A percentile compares a stretch with the other conserved stretches of the same genome.
Evolutionary conservation across 1,140 invertebrate species (phyloP).

Genomic region (Bombus difficillimus): DNA sequence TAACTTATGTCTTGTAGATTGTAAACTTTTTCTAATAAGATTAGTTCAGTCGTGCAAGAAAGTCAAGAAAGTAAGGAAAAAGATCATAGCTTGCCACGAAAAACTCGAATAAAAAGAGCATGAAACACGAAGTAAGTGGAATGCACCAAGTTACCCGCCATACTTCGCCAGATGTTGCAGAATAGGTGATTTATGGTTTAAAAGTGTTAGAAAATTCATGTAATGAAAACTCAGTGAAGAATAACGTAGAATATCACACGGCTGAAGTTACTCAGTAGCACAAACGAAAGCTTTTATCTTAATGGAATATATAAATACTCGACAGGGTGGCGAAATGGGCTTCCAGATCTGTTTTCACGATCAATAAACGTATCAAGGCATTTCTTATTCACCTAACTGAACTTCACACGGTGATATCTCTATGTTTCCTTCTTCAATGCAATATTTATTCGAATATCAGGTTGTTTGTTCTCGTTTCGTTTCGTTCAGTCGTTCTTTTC

Average conservation of each 20-base stretch:
- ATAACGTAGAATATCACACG: not conserved
- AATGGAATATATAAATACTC: constrained; percentile 21
- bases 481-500: not conserved
- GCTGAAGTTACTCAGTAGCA: not conserved
- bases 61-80: not conserved
- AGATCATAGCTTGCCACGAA: not conserved
- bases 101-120: not conserved
- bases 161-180: not conserved
- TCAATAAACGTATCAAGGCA: not conserved
- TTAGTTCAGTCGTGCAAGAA: no score
- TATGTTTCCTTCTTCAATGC: not conserved
- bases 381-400: not conserved
- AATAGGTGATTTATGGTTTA: not conserved
- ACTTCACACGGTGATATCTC: not conserved
- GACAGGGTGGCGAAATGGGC: not conserved
- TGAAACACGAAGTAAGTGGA: not conserved
- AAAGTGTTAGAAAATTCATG: not conserved
- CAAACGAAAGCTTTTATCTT: constrained; percentile 17
- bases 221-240: constrained; percentile 3
- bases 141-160: not conserved
- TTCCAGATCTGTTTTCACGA: not conserved
- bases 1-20: not conserved
- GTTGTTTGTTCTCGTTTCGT: not conserved
- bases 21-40: not conserved
- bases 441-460: not conserved